These are phyloP conservation scores for Laupala kohalensis DNA, from an alignment of 1,140 invertebrate species.

Conservation along the genomic window DNA sequence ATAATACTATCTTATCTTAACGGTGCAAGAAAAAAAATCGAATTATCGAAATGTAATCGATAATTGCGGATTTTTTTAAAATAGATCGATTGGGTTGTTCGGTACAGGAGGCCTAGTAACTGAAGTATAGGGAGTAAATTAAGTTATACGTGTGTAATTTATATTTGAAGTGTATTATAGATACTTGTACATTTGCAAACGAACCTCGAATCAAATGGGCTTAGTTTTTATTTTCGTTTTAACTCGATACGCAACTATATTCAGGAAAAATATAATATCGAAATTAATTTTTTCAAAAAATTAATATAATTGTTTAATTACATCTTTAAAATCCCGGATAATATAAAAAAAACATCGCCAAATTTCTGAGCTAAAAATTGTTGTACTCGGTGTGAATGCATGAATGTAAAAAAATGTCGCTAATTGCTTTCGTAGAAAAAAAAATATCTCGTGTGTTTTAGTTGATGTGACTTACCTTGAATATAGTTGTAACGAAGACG, in stretches of 20 bases:
- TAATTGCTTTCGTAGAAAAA: not conserved
- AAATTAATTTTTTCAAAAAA: no score
- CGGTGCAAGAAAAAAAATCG: not conserved
- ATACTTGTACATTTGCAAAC: not conserved
- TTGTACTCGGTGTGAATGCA: not conserved
- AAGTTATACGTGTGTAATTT: not conserved
- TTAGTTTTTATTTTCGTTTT: not conserved
- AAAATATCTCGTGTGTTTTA: not conserved
- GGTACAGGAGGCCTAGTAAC: not conserved
- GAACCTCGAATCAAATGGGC: not conserved
- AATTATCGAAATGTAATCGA: not conserved
- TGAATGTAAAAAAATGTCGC: not conserved
- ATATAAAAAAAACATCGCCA: no score
- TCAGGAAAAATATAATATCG: not conserved
- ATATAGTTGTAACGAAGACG: not conserved
- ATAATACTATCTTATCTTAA: no score
- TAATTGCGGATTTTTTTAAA: not conserved
- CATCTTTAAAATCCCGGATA: no score
- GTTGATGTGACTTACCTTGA: not conserved
- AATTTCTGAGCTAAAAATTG: no score
- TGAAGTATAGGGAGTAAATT: not conserved
- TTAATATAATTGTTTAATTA: no score
- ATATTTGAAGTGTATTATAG: not conserved
- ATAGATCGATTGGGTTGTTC: not conserved
- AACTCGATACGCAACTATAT: not conserved